These are phyloP conservation scores for Spodoptera picta DNA, from an alignment of 2,888 invertebrate species.

Conservation along the genomic window DNA sequence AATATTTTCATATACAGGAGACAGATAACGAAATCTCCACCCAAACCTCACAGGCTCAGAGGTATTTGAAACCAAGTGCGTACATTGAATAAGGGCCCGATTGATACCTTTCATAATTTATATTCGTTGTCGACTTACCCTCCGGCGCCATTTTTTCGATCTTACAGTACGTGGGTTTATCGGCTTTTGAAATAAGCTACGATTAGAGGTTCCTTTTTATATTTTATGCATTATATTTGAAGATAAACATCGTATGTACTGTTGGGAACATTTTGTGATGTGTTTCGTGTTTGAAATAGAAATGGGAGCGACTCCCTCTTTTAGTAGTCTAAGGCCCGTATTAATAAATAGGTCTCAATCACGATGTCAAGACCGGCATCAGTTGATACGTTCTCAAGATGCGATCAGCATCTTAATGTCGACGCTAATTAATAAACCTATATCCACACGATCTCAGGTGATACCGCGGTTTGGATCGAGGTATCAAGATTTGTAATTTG, in stretches of 20 bases:
- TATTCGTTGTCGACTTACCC: slow-evolving; percentile 33
- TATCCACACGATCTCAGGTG: too few species aligned
- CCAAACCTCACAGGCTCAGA: slow-evolving; percentile 2
- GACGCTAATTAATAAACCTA: too few species aligned
- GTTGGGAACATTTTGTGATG: not conserved
- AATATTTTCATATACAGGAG: slow-evolving; percentile 17
- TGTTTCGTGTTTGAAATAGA: too few species aligned
- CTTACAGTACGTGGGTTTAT: slow-evolving; percentile 19
- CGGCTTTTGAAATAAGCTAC: slow-evolving; percentile 28
- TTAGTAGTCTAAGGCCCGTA: too few species aligned
- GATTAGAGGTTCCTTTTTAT: slow-evolving; percentile 35
- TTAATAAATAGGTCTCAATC: too few species aligned
- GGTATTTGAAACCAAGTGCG: slow-evolving; percentile 13
- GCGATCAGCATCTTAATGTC: too few species aligned
- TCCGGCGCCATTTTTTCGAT: slow-evolving; percentile 42
- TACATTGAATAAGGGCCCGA: slow-evolving; percentile 40
- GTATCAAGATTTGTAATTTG: too few species aligned
- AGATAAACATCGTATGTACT: not conserved
- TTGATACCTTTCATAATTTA: slow-evolving; percentile 52
- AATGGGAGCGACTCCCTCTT: too few species aligned
- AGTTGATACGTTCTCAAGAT: too few species aligned
- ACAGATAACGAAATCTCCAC: slow-evolving; percentile 9
- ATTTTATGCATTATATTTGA: slow-evolving; percentile 7
- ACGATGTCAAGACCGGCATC: too few species aligned
- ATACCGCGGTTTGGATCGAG: too few species aligned